Base-by-base conservation (phyloP, 2,797 vertebrate genomes). In the Balearica regulorum region DNA sequence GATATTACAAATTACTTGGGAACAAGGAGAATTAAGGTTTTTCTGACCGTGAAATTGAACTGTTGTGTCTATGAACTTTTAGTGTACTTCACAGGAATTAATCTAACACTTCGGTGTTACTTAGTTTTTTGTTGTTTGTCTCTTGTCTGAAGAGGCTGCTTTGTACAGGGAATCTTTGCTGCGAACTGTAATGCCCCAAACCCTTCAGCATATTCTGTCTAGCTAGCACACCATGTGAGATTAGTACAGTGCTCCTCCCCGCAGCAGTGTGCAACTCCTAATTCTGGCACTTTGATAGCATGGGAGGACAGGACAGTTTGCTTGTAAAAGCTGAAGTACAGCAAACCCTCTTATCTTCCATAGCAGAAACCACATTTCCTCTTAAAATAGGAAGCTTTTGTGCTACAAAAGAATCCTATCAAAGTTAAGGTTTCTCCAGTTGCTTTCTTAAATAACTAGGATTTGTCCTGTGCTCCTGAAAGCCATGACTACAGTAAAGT, bases 191-290 rank as follows among this genome's bases (percentile, higher is more conserved):
- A 76, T 82, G 85, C 85, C 76, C 88, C 71, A 80, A 87, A 87
- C 57, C 65, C 33, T 78, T 61, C 69, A 71, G 79, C 57, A 49
- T 20, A 21, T 60, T 83, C 58, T 62, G 51, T 37, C 49, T 76
- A 37, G 70, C 68, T 65, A 73, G 71, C 83, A 84, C 80, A 60
- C 44, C 13, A 6, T 6, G 81, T 71, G 79, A 37, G 64, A 25
- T 94, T 62, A 96, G 86, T 89, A 24, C 62, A 93, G 90, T 66
- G 89, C 65, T 92, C n/a, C 60, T 89, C 89, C 92, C 75, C 76
- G 11, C 87, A 89, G 94, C 89, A 65, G 41, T 0, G 4, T 41
- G 81, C 92, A 70, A 20, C 93, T 93, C 88, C 66, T 24, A 13
- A 15, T 57, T 53, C 87, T 79, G 62, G 53, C 62, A 82, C 41